These are phyloP conservation scores for Nymphalis urticae DNA, from an alignment of 2,888 invertebrate species.

Conservation along the genomic window DNA sequence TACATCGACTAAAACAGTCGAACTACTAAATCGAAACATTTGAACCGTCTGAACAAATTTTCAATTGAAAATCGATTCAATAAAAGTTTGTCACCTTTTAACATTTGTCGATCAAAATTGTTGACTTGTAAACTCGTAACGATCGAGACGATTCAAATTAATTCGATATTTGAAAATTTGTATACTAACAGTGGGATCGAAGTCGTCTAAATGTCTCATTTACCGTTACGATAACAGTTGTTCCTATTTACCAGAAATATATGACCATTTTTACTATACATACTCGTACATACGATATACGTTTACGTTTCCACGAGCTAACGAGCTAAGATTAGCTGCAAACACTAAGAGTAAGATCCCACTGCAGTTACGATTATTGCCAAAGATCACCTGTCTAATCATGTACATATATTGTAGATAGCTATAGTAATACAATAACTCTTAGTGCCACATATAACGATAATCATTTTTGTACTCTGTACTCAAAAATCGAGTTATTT, in stretches of 20 bases:
- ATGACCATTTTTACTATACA: slow-evolving; percentile 29
- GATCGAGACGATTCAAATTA: background rate
- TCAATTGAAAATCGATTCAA: no score
- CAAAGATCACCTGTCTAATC: slow-evolving; percentile 56
- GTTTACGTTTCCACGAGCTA: slow-evolving; percentile 18
- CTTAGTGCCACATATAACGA: slow-evolving; percentile 60
- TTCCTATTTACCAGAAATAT: slow-evolving; percentile 36
- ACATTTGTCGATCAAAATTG: no score
- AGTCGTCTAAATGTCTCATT: slow-evolving; percentile 11
- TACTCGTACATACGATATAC: slow-evolving; percentile 14
- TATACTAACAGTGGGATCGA: slow-evolving; percentile 21
- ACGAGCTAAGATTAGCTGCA: background rate
- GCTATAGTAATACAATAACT: slow-evolving; percentile 46
- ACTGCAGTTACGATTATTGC: slow-evolving; percentile 51
- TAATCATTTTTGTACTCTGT: slow-evolving; percentile 65
- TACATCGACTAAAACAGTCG: no score
- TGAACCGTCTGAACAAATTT: no score
- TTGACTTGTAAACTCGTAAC: background rate
- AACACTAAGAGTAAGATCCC: slow-evolving; percentile 29
- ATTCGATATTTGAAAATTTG: background rate
- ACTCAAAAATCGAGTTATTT: slow-evolving; percentile 42
- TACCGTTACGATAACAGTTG: slow-evolving; percentile 23
- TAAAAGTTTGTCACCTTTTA: no score
- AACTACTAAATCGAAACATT: no score
- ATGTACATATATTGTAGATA: slow-evolving; percentile 72